phyloP scores from a whole-genome alignment of 2,113 vertebrate species.

The Barnardius zonarius region DNA sequence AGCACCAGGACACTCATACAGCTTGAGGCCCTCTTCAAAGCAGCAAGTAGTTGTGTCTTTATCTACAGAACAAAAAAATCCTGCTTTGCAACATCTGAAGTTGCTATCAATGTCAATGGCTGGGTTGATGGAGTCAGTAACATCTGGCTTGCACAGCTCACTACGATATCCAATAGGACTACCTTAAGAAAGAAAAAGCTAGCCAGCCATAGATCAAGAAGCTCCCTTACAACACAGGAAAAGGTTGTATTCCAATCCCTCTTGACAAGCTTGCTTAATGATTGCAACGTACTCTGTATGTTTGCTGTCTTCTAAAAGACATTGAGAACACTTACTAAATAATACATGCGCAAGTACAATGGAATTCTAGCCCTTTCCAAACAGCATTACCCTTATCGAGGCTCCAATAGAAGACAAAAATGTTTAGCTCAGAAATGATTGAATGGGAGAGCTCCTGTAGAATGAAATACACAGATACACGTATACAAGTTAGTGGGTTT shows the following conservation, averaged over 20 bases:
- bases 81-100: background rate
- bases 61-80: accelerated
- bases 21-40: background rate
- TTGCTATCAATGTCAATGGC: background rate
- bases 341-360: background rate
- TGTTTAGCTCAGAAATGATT: background rate
- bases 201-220: background rate
- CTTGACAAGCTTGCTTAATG: background rate
- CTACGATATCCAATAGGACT: background rate
- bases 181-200: background rate
- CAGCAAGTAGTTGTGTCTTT: background rate
- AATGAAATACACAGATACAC: background rate
- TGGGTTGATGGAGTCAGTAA: background rate
- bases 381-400: background rate
- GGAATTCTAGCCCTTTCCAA: background rate
- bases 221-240: background rate
- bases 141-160: background rate
- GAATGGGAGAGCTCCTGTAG: background rate
- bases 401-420: background rate
- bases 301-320: background rate
- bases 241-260: background rate
- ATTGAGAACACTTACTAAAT: background rate
- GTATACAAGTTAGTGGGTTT: background rate
- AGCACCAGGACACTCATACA: background rate
- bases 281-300: background rate